Base-by-base conservation (phyloP, 2,888 invertebrate genomes). In the Machimus rusticus region DNA sequence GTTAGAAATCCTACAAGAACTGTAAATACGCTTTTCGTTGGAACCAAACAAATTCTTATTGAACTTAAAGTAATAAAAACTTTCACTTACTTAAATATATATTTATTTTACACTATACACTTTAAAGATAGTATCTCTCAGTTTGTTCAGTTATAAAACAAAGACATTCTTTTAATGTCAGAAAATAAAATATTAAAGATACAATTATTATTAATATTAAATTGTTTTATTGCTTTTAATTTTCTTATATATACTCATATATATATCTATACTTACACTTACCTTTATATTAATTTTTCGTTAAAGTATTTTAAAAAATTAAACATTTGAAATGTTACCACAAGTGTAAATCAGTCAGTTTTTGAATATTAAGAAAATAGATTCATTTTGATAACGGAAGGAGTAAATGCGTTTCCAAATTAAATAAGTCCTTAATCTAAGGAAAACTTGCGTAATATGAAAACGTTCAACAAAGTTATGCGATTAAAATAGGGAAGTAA, bases 21-120 rank as follows among this genome's bases (percentile, higher is more conserved):
- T 77, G 77, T 43, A 51, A 77, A 34, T 76, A 74, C 74, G 31
- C 16, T 31, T 51, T 78, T 78, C 78, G 55, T 51, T 43, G 55
- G 51, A 81, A 81, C 28, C 46, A 81, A 81, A 28, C 51, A 84
- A 84, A 66, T n/a, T 84, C 39, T 84, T 66, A 84, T 39, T 74
- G 66, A 84, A 81, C 81, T 51, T 81, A 81, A 81, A 81, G 81
- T 81, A 81, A 81, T 81, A 81, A 81, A 78, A 78, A 78, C 78
- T 78, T 78, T 78, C 28, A 39, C 78, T 43, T 43, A 78, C 78
- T 78, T 78, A 85, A 66, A 85, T 86, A 86, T 76, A 76, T 77
- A 46, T 76, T 86, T 74, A 86, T 86, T 86, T 76, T 86, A 86
- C 86, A 86, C 86, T 86, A 86, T 86, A 86, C 86, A 86, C 34